Evolutionary conservation across 1,140 invertebrate species (phyloP), one percentile per base, ranked within the genome.

Genomic region (Atta texana): DNA sequence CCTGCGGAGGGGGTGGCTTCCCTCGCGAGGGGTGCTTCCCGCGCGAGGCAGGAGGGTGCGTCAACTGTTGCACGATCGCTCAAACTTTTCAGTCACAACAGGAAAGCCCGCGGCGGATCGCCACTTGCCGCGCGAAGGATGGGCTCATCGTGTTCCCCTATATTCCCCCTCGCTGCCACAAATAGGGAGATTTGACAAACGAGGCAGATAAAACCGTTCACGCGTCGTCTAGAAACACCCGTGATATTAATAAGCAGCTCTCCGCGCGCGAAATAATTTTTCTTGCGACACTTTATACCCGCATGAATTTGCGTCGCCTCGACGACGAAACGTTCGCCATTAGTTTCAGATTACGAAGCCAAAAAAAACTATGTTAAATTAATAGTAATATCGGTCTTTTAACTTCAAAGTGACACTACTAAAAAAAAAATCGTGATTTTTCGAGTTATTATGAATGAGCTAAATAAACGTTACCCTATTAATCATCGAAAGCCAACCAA

Each of bases 61-160:
- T 91, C 92, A 93, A 93, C 93, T 93, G 92, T 93, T 93, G 93
- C 93, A 88, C 92, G 88, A 92, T 91, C 90, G 89, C 89, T 92
- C 93, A 91, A 92, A 92, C 92, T 92, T 92, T 92, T 91, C 85
- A 85, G 78, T 89, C 88, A 86, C 85, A 87, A 90, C 85, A 87
- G 80, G 49, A 82, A 87, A 88, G 71, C 55, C 71, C 57, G 78
- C 74, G 82, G 86, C 80, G 57, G 39, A 78, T 61, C 86, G 64
- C 85, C 87, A 81, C 80, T 77, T 82, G 61, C 68, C 77, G 72
- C 77, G 75, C 49, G 77, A 81, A 74, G 57, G 68, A 76, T 57
- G 31, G 31, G 68, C 57, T 82, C 57, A 8, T 44, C 24, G 3
- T 10, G 49, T 51, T 51, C 49, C 49, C 49, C 6, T 12, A 12